Evolutionary conservation across 2,113 vertebrate genomes (phyloP).

Genomic region (Tonatia bakeri): DNA sequence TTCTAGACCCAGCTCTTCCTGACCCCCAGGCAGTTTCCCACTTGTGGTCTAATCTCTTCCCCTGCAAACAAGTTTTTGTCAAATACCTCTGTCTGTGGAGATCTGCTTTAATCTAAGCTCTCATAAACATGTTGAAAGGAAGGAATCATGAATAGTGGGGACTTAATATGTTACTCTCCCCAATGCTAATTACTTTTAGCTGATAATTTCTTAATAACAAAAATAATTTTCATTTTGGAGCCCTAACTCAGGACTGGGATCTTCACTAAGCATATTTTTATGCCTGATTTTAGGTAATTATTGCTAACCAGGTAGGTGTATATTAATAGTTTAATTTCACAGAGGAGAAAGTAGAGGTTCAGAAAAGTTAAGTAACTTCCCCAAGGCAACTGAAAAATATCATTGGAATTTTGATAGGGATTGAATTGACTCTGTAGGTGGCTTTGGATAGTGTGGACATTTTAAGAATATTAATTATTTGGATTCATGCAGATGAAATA

Average conservation of each 20-base stretch:
- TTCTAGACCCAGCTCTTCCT: neutral
- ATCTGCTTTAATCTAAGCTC: slow-evolving; percentile 10
- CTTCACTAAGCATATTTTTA: neutral
- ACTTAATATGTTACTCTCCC: neutral
- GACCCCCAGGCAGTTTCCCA: neutral
- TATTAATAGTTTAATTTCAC: slow-evolving; percentile 14
- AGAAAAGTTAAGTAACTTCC: neutral
- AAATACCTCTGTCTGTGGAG: neutral
- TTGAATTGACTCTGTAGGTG: neutral
- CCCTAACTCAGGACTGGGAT: neutral
- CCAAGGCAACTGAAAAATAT: neutral
- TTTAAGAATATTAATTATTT: neutral
- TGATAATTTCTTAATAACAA: neutral
- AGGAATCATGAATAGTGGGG: neutral
- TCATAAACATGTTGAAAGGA: neutral
- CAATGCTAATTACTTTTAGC: neutral
- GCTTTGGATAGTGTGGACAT: neutral
- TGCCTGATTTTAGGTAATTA: neutral
- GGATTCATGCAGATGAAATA: neutral
- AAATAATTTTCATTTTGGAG: neutral
- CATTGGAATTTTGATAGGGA: neutral
- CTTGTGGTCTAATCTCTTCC: neutral
- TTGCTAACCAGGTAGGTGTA: neutral
- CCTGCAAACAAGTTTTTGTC: neutral
- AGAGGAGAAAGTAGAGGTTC: neutral